phyloP scores from a whole-genome alignment of 2,888 invertebrate species.

The Punctoribates punctum region DNA sequence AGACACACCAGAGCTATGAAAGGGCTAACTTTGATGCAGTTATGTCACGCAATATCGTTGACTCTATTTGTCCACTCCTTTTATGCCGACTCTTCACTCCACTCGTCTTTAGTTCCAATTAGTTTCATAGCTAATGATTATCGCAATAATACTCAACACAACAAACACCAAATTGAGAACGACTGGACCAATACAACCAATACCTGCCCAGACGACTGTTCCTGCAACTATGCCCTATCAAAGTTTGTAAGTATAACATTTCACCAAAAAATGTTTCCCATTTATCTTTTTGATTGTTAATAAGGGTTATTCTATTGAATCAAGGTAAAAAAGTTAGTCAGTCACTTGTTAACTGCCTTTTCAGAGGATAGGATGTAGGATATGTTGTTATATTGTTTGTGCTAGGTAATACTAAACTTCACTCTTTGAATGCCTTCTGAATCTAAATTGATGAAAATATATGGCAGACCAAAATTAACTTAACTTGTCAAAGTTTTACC shows the following conservation, averaged over 20 bases:
- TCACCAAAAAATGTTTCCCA: not conserved
- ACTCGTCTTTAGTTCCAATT: constrained; percentile 27
- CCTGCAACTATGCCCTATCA: not conserved
- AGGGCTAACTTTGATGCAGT: constrained; percentile 22
- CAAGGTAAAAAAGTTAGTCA: no score
- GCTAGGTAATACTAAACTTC: no score
- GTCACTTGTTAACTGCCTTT: no score
- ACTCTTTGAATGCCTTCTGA: no score
- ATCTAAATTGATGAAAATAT: no score
- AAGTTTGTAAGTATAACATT: constrained; percentile 2
- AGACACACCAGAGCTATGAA: constrained; percentile 4
- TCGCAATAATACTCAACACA: constrained; percentile 21
- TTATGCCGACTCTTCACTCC: constrained; percentile 2
- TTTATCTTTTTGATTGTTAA: no score
- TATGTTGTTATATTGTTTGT: no score
- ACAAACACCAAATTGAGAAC: not conserved
- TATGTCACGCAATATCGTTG: constrained; percentile 35
- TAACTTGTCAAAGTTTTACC: no score
- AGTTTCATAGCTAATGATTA: constrained; percentile 36
- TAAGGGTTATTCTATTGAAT: no score
- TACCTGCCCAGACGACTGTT: not conserved
- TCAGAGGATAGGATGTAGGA: no score
- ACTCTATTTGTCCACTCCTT: constrained; percentile 29
- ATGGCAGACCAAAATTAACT: no score
- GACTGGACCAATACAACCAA: not conserved